Evolutionary conservation across 2,113 vertebrate species (phyloP), one percentile per base, ranked within the genome.

Genomic region (Psephotus haematonotus): DNA sequence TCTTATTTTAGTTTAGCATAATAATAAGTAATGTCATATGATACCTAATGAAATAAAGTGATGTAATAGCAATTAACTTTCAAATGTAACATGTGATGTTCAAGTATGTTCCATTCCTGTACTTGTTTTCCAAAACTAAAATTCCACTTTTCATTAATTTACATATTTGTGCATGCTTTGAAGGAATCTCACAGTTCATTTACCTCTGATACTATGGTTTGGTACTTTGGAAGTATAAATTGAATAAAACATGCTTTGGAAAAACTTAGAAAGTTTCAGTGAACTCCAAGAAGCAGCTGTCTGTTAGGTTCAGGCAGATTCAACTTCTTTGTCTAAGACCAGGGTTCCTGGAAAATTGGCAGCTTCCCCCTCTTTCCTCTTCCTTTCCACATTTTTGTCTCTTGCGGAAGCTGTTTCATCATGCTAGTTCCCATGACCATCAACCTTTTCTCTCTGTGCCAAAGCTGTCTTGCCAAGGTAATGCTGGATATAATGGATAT

Each of bases 141-240:
- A 59, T 71, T 49, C 13, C 1, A 43, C 1, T 71, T 80, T 77
- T 75, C 37, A 46, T 67, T 67, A 65, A 52, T 71, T 44, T 35
- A 47, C 29, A 0, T 43, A 22, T n/a, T 68, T 33, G 23, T 20
- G 29, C 25, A 90, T 69, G 23, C 4, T 49, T 65, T 44, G 41
- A 15, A 39, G 22, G 13, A 52, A 31, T 55, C 9, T 60, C 0
- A 0, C 20, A 63, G 4, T 79, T 63, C 4, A 19, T 74, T 69
- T 88, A 55, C 4, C 14, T 80, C 28, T 74, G 24, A 55, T 49
- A 35, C 1, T 35, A 18, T 53, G 14, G 4, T 70, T 84, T 2
- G 5, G 8, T 35, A 67, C 10, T 70, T 77, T 47, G 13, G 4
- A 93, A 77, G 15, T 46, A 25, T 41, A 50, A 80, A 63, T 23